Percentiles rank a stretch among this genome's conserved stretches.
Conservation (phyloP, 2,797 vertebrate genomes). For the Sandelia bainsii region DNA sequence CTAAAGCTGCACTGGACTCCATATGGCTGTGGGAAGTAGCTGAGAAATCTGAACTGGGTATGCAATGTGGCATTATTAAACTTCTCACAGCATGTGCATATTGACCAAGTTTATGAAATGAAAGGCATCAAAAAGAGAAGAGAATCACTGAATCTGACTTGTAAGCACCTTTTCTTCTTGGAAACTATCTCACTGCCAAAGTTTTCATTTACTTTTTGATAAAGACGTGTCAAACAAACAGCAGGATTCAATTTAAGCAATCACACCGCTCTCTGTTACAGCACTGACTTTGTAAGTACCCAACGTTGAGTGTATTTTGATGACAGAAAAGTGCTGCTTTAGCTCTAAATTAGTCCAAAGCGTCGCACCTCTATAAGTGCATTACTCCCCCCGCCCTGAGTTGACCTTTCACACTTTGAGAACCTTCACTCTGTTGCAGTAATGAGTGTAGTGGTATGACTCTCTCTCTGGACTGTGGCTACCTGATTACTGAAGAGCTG, state of each 20-base stretch:
- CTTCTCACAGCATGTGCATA: not conserved
- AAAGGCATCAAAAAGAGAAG: not conserved
- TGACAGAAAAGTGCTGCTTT: not conserved
- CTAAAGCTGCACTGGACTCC: conserved; percentile 4
- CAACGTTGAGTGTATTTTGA: conserved; percentile 17
- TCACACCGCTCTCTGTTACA: not conserved
- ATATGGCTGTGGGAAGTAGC: not conserved
- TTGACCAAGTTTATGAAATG: not conserved
- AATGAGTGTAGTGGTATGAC: conserved; percentile 66
- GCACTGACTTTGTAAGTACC: conserved; percentile 1
- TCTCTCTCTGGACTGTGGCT: conserved; percentile 36
- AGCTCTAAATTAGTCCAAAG: conserved; percentile 39
- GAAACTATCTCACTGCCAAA: not conserved
- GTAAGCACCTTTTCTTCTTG: too few relatives aligned
- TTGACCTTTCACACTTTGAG: conserved; percentile 43
- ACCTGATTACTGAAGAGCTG: conserved; percentile 68
- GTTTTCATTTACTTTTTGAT: not conserved
- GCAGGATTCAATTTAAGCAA: not conserved
- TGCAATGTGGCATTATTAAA: not conserved
- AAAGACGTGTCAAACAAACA: not conserved
- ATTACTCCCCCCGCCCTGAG: conserved; percentile 26
- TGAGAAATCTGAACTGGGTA: not conserved
- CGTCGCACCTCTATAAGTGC: conserved; percentile 31
- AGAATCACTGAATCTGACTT: not conserved
- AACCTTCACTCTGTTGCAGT: conserved; percentile 62